These are phyloP conservation scores for Heliconius nattereri DNA, from an alignment of 1,140 invertebrate species.

Conservation along the genomic window DNA sequence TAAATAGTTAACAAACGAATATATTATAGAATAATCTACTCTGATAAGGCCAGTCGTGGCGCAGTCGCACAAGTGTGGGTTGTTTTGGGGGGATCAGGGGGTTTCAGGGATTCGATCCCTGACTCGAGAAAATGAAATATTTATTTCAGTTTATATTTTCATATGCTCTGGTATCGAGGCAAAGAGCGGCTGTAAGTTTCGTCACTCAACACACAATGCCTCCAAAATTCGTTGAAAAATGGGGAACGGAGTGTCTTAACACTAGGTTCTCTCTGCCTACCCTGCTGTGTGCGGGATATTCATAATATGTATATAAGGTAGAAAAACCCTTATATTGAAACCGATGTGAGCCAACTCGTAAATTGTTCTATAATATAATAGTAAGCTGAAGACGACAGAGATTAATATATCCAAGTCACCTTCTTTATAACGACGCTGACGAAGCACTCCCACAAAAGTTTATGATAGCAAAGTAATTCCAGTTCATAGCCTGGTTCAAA, in stretches of 20 bases:
- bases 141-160: not conserved
- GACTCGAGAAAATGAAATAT: too few species aligned
- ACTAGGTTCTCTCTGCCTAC: too few species aligned
- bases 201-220: not conserved
- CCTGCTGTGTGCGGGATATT: too few species aligned
- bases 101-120: not conserved
- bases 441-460: conserved; percentile 4
- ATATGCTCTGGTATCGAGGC: not conserved
- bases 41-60: not conserved
- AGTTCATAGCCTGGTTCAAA: not conserved
- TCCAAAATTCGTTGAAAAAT: too few species aligned
- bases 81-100: too few species aligned
- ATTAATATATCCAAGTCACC: conserved; percentile 12
- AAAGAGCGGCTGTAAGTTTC: not conserved
- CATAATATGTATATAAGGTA: too few species aligned
- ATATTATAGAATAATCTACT: too few species aligned
- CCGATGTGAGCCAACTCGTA: not conserved
- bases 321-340: not conserved
- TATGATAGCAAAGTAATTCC: not conserved
- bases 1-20: too few species aligned
- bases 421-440: conserved; percentile 9
- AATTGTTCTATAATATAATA: conserved; percentile 13
- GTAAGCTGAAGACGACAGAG: conserved; percentile 6
- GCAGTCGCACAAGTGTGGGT: not conserved
- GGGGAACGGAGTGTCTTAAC: too few species aligned